Evolutionary conservation across 2,888 invertebrate genomes (phyloP).

Genomic region (Belgica antarctica): DNA sequence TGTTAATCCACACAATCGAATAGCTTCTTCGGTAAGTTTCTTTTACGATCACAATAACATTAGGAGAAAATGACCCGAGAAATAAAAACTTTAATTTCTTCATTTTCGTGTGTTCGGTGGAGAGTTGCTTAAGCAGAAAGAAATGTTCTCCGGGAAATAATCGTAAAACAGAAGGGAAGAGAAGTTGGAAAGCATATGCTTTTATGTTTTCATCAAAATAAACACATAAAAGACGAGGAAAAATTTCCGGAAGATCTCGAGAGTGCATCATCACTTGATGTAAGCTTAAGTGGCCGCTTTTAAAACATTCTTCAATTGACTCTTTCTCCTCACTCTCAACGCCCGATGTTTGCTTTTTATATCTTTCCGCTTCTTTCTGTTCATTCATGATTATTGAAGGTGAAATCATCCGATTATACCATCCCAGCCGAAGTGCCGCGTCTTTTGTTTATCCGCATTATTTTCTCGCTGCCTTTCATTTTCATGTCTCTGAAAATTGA

Average conservation of each 20-base stretch:
- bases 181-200: conserved; percentile 1
- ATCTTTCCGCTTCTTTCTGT: neutral
- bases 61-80: too few species aligned
- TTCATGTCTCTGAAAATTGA: neutral
- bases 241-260: conserved; percentile 7
- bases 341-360: neutral
- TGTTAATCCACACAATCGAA: too few species aligned
- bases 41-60: conserved; percentile 6
- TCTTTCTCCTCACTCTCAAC: neutral
- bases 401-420: neutral
- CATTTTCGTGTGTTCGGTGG: neutral
- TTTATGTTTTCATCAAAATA: conserved; percentile 23
- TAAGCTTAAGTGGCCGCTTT: conserved; percentile 7
- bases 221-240: conserved; percentile 17
- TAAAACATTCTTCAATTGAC: neutral
- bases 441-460: neutral
- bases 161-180: too few species aligned
- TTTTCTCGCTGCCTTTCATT: neutral
- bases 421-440: too few species aligned
- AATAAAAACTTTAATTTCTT: conserved; percentile 16
- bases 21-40: too few species aligned
- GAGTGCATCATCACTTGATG: conserved; percentile 17
- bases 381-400: neutral
- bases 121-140: neutral
- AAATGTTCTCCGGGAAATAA: conserved; percentile 5